Conservation (phyloP, 2,888 invertebrate genomes). For the Conistra vaccinii region DNA sequence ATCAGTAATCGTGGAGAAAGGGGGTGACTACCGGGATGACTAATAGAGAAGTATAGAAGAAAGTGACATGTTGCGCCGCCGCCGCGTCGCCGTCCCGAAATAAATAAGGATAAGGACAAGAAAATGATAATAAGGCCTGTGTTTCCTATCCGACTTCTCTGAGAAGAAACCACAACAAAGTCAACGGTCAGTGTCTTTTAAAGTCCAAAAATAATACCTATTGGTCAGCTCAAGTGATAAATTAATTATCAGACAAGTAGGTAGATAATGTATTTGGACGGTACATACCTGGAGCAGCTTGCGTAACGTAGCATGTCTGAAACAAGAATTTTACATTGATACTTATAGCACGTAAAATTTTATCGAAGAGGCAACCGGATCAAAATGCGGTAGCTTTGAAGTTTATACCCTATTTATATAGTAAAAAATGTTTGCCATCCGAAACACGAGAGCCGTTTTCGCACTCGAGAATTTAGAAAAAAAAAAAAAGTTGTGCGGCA, state of each 20-base stretch:
- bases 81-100: too few species aligned
- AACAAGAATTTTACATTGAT: background rate
- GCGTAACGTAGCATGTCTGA: conserved; percentile 13
- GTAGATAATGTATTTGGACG: too few species aligned
- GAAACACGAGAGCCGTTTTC: too few species aligned
- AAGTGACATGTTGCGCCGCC: background rate
- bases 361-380: too few species aligned
- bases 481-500: too few species aligned
- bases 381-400: too few species aligned
- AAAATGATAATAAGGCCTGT: background rate
- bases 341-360: too few species aligned
- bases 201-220: background rate
- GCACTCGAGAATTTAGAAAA: too few species aligned
- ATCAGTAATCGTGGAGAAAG: too few species aligned
- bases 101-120: background rate
- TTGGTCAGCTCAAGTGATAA: background rate
- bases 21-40: background rate
- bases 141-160: background rate
- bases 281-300: conserved; percentile 19
- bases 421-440: too few species aligned
- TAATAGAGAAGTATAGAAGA: background rate
- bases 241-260: background rate
- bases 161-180: background rate
- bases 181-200: background rate
- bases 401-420: too few species aligned